Base-by-base conservation (phyloP, 2,888 invertebrate genomes). In the Melinaea marsaeus region DNA sequence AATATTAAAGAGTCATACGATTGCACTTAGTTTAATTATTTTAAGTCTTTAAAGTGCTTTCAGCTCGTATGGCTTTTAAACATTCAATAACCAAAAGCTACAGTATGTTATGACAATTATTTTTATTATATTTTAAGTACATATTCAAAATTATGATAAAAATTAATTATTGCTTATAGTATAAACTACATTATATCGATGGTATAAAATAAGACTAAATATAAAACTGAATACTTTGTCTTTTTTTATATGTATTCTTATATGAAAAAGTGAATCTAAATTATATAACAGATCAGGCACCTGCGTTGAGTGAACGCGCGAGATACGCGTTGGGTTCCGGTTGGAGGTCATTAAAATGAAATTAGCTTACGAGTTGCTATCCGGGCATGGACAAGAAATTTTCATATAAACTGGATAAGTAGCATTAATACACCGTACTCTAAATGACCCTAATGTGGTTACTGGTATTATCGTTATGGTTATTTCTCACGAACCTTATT, bases 301-400 rank as follows among this genome's bases (percentile, higher is more conserved):
- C 55, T 48, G 55, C 37, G 22, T 32, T 48, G 58, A 65, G 68
- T 65, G 80, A 85, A 84, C 79, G 82, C 80, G 76, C 78, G 69
- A 79, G 86, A 86, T 85, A 72, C 57, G 58, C 57, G 74, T 75
- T 75, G 75, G 22, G 22, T 51, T 70, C 66, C 67, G 73, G 73
- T 73, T 72, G 71, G 65, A 72, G 82, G 85, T 85, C 88, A 86
- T 88, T 86, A 88, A 87, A 88, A 86, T 87, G 83, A 87, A 86
- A 88, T 88, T 88, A 88, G 84, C 85, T 81, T 81, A 79, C 80
- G 81, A 74, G 77, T 78, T 73, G 55, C 48, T 61, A 59, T 46
- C 54, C 45, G 60, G 55, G 32, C 37, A 45, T 51, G 48, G 59
- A 47, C 47, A 61, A 62, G 55, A 57, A 65, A 67, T 63, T 67